Evolutionary conservation across 2,888 invertebrate species (phyloP).

Genomic region (Blastobasis adustella): DNA sequence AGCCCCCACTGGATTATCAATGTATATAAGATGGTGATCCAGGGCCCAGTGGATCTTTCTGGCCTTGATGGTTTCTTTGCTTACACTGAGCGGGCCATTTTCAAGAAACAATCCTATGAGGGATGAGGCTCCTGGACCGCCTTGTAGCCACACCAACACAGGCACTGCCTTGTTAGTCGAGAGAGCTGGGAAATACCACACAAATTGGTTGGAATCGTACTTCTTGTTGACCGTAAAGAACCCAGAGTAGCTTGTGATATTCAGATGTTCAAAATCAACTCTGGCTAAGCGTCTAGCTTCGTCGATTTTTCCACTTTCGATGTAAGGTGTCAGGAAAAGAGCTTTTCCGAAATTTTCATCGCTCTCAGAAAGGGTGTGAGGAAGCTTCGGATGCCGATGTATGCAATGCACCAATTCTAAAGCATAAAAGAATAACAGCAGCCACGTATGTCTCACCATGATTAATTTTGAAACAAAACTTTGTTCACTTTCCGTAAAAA

Average conservation of each 20-base stretch:
- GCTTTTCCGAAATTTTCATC: no score
- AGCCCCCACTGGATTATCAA: slow-evolving; percentile 74
- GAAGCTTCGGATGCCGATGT: no score
- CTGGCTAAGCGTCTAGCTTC: slow-evolving; percentile 63
- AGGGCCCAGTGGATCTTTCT: slow-evolving; percentile 63
- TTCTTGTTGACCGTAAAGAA: slow-evolving; percentile 70
- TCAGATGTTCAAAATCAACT: background rate
- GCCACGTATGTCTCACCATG: no score
- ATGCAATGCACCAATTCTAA: no score
- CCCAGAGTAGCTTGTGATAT: slow-evolving; percentile 24
- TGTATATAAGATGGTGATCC: slow-evolving; percentile 62
- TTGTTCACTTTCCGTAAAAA: no score
- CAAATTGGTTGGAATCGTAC: slow-evolving; percentile 53
- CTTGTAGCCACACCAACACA: slow-evolving; percentile 61
- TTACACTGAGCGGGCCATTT: slow-evolving; percentile 66
- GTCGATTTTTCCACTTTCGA: slow-evolving; percentile 81
- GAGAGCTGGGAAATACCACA: slow-evolving; percentile 70
- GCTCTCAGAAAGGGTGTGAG: no score
- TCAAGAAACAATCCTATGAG: slow-evolving; percentile 30
- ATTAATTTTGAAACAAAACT: no score
- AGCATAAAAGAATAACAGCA: no score
- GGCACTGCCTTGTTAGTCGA: slow-evolving; percentile 30
- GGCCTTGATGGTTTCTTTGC: slow-evolving; percentile 19
- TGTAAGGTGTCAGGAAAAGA: slow-evolving; percentile 77
- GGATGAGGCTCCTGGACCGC: slow-evolving; percentile 63